Evolutionary conservation across 2,797 vertebrate species (phyloP), one percentile per base, ranked within the genome.

Genomic region (Dallia pectoralis): DNA sequence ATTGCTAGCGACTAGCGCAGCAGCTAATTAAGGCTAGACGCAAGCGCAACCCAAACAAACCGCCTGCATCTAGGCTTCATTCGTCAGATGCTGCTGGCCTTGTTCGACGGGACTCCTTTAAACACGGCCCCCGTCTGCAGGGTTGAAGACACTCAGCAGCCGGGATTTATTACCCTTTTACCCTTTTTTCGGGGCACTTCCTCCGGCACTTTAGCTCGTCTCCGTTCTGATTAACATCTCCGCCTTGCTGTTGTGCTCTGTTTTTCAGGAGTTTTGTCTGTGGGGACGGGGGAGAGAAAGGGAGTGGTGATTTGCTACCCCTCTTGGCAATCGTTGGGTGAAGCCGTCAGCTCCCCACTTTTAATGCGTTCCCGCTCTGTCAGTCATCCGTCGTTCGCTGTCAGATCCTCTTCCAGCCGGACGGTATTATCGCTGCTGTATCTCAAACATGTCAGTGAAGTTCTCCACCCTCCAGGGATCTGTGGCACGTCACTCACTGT

Each of bases 341-440:
- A 70, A 74, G 85, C 71, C 77, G 61, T 48, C 25, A 77, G 70
- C 79, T 72, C 78, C 59, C 71, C 53, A 11, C 80, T 85, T 82
- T 73, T 87, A 82, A 85, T 71, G 51, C 14, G 70, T 81, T 78
- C 71, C 73, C 71, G 67, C 25, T 56, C 76, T 84, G 85, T 87
- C 88, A 89, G 65, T 90, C 84, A 87, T 86, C 71, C 8, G 29
- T 88, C 79, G 81, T 79, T 69, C 71, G 78, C 71, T 81, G 81
- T 84, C 81, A 85, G 82, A 71, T 80, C 63, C 71, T 72, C 66
- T 70, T 49, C 76, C 48, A 70, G 74, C 74, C 67, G 63, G 44
- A 72, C 40, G 6, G 7, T 44, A 30, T 7, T 81, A 74, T 65
- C 77, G 69, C 70, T 59, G 61, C 69, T 68, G 62, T 73, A 44